Conservation (phyloP, 2,797 vertebrate species). For the Acipenser ruthenus region DNA sequence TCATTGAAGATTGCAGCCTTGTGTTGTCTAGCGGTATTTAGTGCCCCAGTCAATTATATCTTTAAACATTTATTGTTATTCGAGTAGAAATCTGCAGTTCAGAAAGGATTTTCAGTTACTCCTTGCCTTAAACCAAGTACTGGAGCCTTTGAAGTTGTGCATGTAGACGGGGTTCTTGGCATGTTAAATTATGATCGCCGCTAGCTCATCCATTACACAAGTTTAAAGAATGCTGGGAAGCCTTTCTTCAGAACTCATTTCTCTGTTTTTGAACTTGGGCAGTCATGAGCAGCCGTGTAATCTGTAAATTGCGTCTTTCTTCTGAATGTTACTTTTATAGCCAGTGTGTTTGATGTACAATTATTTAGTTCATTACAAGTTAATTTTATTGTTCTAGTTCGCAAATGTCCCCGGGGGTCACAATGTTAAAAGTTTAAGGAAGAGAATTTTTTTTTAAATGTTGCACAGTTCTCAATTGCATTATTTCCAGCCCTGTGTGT, state of each 20-base stretch:
- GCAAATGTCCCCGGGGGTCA: constrained; percentile 71
- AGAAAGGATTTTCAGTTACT: constrained; percentile 30
- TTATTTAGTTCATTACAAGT: constrained; percentile 81
- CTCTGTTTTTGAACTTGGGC: constrained; percentile 71
- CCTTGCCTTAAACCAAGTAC: constrained; percentile 58
- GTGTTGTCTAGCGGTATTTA: not conserved
- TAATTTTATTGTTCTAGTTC: constrained; percentile 78
- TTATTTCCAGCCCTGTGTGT: not conserved
- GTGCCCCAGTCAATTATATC: not conserved
- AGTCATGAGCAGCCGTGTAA: constrained; percentile 67
- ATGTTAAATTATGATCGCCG: constrained; percentile 66
- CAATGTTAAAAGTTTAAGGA: constrained; percentile 62
- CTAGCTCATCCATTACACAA: constrained; percentile 72
- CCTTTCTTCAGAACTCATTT: constrained; percentile 67
- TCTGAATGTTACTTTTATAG: constrained; percentile 46
- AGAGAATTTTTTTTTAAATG: constrained; percentile 30
- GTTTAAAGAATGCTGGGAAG: constrained; percentile 70
- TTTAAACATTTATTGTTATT: constrained; percentile 1
- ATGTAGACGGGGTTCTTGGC: constrained; percentile 69
- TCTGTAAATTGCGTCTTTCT: constrained; percentile 71
- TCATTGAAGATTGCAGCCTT: not conserved
- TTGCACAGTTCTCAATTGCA: not conserved
- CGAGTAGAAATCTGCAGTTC: constrained; percentile 34
- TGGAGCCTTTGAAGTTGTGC: constrained; percentile 62
- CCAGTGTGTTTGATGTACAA: constrained; percentile 68